Conservation (phyloP, 1,140 invertebrate species). For the Acyrthosiphon pisum region DNA sequence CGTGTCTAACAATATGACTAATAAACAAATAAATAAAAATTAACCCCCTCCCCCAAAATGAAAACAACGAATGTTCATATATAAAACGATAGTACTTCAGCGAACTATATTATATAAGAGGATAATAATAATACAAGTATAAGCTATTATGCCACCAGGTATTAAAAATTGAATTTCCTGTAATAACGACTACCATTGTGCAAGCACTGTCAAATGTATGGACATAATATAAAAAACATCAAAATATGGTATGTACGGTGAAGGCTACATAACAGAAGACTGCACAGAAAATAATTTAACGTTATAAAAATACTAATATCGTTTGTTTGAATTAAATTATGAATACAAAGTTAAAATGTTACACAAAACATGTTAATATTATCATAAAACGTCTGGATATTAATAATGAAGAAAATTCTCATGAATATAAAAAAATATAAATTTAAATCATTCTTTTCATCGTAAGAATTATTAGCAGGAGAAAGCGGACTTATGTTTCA, state of each 20-base stretch:
- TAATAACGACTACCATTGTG: not conserved
- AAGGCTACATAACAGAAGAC: not conserved
- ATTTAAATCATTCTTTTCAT: slow-evolving; percentile 13
- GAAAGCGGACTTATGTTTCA: slow-evolving; percentile 15
- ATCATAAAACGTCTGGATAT: not conserved
- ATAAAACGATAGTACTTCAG: not conserved
- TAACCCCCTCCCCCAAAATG: not conserved
- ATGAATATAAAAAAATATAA: slow-evolving; percentile 8
- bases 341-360: not conserved
- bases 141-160: not conserved
- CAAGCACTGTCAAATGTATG: not conserved
- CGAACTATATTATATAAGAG: not conserved
- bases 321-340: slow-evolving; percentile 5
- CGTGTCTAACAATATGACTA: not conserved
- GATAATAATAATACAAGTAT: not conserved
- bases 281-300: not conserved
- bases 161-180: not conserved
- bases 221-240: not conserved
- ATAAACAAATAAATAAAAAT: not conserved
- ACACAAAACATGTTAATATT: not conserved
- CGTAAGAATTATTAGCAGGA: not conserved
- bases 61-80: not conserved
- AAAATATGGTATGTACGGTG: not conserved
- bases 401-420: not conserved
- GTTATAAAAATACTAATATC: not conserved